Percentiles rank a stretch among this genome's conserved stretches.
These are phyloP conservation scores for Chaetodon trifasciatus DNA, from an alignment of 2,797 vertebrate species.

Conservation along the genomic window DNA sequence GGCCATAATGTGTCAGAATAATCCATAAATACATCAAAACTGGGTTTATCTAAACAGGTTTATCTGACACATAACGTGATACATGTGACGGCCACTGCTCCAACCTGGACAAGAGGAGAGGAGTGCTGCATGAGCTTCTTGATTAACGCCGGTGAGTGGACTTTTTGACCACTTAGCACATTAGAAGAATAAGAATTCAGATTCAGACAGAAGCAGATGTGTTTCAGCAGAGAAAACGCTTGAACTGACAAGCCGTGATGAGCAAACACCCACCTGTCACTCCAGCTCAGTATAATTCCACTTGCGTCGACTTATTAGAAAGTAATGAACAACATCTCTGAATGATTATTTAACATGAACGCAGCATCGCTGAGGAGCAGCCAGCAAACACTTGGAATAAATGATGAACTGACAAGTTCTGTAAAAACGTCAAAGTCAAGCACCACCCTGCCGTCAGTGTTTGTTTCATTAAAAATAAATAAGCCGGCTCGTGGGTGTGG, in stretches of 20 bases:
- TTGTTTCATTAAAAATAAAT: constrained; percentile 49
- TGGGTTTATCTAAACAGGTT: background rate
- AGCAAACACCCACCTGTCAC: background rate
- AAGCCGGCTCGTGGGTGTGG: constrained; percentile 35
- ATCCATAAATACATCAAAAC: background rate
- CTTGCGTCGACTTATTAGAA: constrained; percentile 18
- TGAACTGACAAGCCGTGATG: background rate
- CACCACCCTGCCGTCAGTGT: constrained; percentile 4
- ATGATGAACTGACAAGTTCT: constrained; percentile 44
- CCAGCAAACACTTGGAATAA: constrained; percentile 26
- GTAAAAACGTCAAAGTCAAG: constrained; percentile 47
- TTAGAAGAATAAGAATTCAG: background rate
- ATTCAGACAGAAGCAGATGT: background rate
- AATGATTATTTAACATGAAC: constrained; percentile 19
- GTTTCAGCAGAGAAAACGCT: background rate
- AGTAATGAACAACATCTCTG: constrained; percentile 23
- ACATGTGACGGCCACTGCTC: too few relatives aligned
- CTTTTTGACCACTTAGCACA: too few relatives aligned
- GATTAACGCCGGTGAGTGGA: background rate
- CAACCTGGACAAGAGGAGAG: too few relatives aligned
- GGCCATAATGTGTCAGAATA: background rate
- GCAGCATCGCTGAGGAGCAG: background rate
- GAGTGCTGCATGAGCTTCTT: background rate
- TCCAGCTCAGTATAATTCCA: background rate
- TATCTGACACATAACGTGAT: too few relatives aligned